Conservation (phyloP, 2,113 vertebrate genomes). For the Python bivittatus region DNA sequence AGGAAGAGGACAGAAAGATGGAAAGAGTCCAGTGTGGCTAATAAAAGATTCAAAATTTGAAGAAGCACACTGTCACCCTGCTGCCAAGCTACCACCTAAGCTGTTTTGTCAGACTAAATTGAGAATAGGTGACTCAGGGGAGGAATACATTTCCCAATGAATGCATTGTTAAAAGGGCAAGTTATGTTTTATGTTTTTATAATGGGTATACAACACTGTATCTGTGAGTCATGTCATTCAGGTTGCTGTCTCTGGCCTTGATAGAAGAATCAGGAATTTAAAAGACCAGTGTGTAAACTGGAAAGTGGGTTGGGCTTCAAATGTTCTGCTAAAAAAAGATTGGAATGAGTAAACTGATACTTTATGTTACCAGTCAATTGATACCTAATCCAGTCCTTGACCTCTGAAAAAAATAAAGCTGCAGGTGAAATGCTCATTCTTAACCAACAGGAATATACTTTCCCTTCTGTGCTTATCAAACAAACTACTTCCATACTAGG, state of each 20-base stretch:
- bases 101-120: conserved; percentile 49
- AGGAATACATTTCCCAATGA: conserved; percentile 43
- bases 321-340: background rate
- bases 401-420: background rate
- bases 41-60: conserved; percentile 51
- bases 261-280: background rate
- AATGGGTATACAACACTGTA: conserved; percentile 23
- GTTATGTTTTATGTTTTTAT: conserved; percentile 56
- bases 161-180: conserved; percentile 59
- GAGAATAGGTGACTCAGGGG: conserved; percentile 65
- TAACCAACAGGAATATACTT: background rate
- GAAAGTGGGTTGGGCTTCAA: background rate
- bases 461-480: background rate
- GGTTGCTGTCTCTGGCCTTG: rapidly evolving
- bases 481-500: background rate
- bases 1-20: conserved; percentile 27
- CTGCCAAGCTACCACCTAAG: conserved; percentile 65
- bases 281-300: background rate
- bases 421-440: background rate
- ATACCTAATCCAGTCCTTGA: background rate
- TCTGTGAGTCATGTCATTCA: rapidly evolving
- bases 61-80: conserved; percentile 58
- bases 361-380: background rate
- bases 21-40: conserved; percentile 66
- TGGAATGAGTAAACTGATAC: background rate